Percentiles rank a stretch among this genome's conserved stretches.
These are phyloP conservation scores for Coracias cyanogaster DNA, from an alignment of 2,797 vertebrate genomes.

Conservation along the genomic window DNA sequence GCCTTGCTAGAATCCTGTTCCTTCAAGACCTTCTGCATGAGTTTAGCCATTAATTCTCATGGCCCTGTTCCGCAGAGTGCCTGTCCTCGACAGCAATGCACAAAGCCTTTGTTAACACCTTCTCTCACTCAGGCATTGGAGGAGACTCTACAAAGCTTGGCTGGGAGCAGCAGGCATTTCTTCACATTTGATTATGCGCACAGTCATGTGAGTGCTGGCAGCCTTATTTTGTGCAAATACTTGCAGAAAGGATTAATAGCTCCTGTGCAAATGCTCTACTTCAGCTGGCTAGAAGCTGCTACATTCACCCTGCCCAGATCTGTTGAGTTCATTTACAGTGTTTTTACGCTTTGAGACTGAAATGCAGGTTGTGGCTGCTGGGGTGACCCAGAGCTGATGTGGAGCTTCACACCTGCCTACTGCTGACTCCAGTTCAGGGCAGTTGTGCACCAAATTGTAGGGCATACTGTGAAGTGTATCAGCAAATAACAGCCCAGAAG, in stretches of 20 bases:
- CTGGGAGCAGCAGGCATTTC: not conserved
- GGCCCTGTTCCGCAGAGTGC: not conserved
- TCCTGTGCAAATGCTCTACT: not conserved
- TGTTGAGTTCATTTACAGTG: not conserved
- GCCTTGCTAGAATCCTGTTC: not conserved
- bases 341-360: not conserved
- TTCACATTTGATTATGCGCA: not conserved
- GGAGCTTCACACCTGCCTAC: not conserved
- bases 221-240: constrained; percentile 6
- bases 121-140: not conserved
- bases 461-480: not conserved
- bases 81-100: not conserved
- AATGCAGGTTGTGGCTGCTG: not conserved
- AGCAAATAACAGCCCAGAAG: not conserved
- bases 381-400: not conserved
- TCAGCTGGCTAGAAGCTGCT: not conserved
- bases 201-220: not conserved
- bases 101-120: not conserved
- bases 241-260: not conserved
- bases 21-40: not conserved
- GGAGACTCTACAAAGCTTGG: not conserved
- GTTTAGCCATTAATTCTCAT: not conserved
- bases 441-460: not conserved
- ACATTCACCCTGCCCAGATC: not conserved
- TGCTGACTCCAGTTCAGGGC: not conserved